Evolutionary conservation across 2,797 vertebrate genomes (phyloP).

Genomic region (Malacoctenus gilli): DNA sequence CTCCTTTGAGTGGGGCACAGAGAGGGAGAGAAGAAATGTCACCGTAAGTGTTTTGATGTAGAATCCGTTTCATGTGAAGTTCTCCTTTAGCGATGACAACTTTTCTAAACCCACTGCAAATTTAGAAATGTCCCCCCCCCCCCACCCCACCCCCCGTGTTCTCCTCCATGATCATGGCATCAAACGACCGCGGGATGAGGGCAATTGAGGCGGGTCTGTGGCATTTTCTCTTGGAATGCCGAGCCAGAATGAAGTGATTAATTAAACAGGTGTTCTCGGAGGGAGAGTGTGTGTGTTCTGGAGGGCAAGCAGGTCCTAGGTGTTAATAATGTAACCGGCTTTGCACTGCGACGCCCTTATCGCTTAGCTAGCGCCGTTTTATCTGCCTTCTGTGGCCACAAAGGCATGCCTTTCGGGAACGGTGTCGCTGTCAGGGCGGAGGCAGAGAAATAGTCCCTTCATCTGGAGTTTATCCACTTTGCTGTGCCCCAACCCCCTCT

Average conservation of each 20-base stretch:
- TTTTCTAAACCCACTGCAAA: conserved; percentile 83
- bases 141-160: conserved; percentile 55
- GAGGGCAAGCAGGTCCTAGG: conserved; percentile 73
- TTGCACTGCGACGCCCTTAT: conserved; percentile 75
- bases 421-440: conserved; percentile 76
- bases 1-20: conserved; percentile 80
- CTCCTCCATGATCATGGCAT: conserved; percentile 73
- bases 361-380: conserved; percentile 70
- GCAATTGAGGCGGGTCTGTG: conserved; percentile 76
- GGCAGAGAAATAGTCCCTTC: conserved; percentile 78
- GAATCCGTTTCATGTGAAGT: conserved; percentile 84
- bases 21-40: conserved; percentile 82
- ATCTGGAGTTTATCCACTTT: conserved; percentile 84
- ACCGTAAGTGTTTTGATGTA: conserved; percentile 83
- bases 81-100: conserved; percentile 82
- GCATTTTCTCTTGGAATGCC: conserved; percentile 77
- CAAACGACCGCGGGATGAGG: conserved; percentile 74
- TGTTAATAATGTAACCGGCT: conserved; percentile 83
- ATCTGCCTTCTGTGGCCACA: conserved; percentile 78
- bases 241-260: conserved; percentile 81
- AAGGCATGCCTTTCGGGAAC: conserved; percentile 77
- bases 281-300: conserved; percentile 63
- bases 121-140: conserved; percentile 80
- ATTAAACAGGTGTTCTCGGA: conserved; percentile 82
- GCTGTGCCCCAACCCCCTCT: conserved; percentile 58